Percentiles rank a stretch among this genome's conserved stretches.
Evolutionary conservation across 2,797 vertebrate genomes (phyloP).

Genomic region (Hapalemur alaotrensis): DNA sequence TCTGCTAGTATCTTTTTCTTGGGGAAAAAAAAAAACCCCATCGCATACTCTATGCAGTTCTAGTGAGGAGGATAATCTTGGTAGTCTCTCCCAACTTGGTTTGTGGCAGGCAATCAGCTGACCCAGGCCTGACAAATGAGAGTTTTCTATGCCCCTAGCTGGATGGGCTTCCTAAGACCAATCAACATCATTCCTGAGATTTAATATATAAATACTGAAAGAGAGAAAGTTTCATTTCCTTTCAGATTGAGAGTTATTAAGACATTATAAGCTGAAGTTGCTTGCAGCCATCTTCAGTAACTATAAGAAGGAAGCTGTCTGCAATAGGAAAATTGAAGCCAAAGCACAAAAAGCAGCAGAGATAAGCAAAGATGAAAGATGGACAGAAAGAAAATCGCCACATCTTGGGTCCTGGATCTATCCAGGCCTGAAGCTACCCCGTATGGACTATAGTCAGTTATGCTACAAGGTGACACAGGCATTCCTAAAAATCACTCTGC

Average conservation of each 20-base stretch:
- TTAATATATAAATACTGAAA: background rate
- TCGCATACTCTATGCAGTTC: background rate
- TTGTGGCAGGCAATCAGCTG: background rate
- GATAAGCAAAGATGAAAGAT: background rate
- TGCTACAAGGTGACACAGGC: background rate
- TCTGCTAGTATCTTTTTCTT: background rate
- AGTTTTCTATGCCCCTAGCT: background rate
- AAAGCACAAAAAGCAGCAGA: background rate
- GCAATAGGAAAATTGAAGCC: background rate
- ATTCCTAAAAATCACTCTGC: slow-evolving; percentile 23
- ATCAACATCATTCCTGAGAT: background rate
- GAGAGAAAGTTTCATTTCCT: background rate
- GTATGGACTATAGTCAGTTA: background rate
- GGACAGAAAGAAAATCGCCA: background rate
- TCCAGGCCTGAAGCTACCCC: background rate
- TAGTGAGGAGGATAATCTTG: slow-evolving; percentile 16
- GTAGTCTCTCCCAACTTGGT: background rate
- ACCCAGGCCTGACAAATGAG: background rate
- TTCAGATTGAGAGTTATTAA: background rate
- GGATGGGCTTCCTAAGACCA: slow-evolving; percentile 3
- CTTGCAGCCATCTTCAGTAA: background rate
- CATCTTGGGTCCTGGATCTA: background rate
- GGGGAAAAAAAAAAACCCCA: background rate
- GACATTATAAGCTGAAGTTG: slow-evolving; percentile 30
- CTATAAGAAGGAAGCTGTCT: slow-evolving; percentile 17